Base-by-base conservation (phyloP, 2,888 invertebrate genomes). In the Oxytorus armatus region DNA sequence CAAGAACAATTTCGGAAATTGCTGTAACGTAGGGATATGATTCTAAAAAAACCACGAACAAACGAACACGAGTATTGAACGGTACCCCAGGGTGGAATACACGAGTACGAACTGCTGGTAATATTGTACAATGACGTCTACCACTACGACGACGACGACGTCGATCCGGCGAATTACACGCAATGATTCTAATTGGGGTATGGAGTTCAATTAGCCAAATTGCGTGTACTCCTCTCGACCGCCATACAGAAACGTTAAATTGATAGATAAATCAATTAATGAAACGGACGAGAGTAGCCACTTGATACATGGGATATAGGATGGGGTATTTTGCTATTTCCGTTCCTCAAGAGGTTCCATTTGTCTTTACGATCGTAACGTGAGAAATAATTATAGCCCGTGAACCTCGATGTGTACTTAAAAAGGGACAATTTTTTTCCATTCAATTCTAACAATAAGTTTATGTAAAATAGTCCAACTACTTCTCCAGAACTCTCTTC, bases 101-200 rank as follows among this genome's bases (percentile, higher is more conserved):
- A 69, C 66, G 55, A 63, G 63, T 51, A 69, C 68, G 66, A 68
- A 65, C 65, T 57, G 57, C 36, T 55, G 21, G n/a, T 53, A 53
- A 68, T 65, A 66, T 39, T 36, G 25, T 47, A 68, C 39, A 75
- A 57, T 65, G 65, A 61, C 55, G 61, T 55, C 61, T n/a, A 61
- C 29, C 3, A 69, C 68, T 61, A 76, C 42, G 16, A 59, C 77
- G 70, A 75, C 72, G 55, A 72, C 72, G 72, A 69, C 55, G 79
- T 75, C 79, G 63, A 81, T 82, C 57, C 82, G 77, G 77, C 74
- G 86, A 86, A 86, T 88, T 87, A 86, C 86, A 83, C 81, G 84
- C 85, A 85, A 84, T 83, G 84, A 93, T 92, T 87, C 88, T 92
- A 85, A 92, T 93, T 84, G 93, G 92, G 23, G 91, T 85, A 86